Evolutionary conservation across 2,888 invertebrate species (phyloP), one percentile per base, ranked within the genome.

Genomic region (Tachina fera): DNA sequence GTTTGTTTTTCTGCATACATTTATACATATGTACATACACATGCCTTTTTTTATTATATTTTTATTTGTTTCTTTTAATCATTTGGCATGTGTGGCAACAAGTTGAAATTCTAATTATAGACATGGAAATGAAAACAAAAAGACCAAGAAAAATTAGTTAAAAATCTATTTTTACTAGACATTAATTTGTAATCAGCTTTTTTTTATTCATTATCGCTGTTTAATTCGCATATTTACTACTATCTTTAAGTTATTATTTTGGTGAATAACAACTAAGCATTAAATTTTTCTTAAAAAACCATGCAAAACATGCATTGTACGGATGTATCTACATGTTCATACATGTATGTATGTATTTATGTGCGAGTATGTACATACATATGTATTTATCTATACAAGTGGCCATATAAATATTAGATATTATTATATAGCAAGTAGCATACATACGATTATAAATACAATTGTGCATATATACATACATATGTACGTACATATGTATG

Each of bases 61-160:
- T 43, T 60, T 49, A 14, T 47, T 70, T 45, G 10, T 4, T 56
- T 51, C 47, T 47, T 31, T 53, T 16, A 58, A 80, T 80, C n/a
- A 74, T 58, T 67, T 77, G 67, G 77, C 58, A 19, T 45, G 77
- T 65, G n/a, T 83, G 22, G 83, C 77, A 83, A 83, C 83, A 83
- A 71, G 45, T 65, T 51, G 13, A 22, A 75, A 49, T 53, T 79
- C 31, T 70, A 45, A 63, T 79, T 61, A 70, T 51, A 58, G 60
- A 31, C 41, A 19, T 71, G 71, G 47, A 71, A 77, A 68, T 47
- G 22, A 16, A n/a, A 71, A 31, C 41, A 14, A n/a, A 71, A 31
- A 65, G n/a, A 6, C 11, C 16, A 45, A 9, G 8, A 60, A 72
- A 74, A 51, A 56, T n/a, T 14, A 61, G 9, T 49, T 63, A 51